Percentiles rank a stretch among this genome's conserved stretches.
Conservation (phyloP, 2,797 vertebrate species). For the Sciurus vulgaris region DNA sequence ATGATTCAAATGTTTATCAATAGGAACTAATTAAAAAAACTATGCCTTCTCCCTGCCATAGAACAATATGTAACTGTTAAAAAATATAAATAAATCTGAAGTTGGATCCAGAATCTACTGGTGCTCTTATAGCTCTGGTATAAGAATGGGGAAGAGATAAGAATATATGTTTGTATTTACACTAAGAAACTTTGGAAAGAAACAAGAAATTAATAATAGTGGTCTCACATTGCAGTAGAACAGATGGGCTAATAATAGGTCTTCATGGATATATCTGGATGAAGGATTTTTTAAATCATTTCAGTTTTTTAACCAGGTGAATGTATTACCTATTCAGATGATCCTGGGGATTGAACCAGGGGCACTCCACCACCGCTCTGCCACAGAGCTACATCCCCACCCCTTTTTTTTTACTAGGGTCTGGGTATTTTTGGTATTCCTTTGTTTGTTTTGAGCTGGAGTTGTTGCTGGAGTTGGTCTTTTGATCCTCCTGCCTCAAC, state of each 20-base stretch:
- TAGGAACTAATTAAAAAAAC: neutral
- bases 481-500: too few relatives aligned
- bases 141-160: neutral
- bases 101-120: neutral
- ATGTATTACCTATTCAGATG: neutral
- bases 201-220: constrained; percentile 8
- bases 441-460: too few relatives aligned
- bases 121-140: neutral
- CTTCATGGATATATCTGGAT: neutral
- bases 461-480: too few relatives aligned
- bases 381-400: too few relatives aligned
- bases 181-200: neutral
- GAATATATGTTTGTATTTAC: neutral
- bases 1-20: neutral
- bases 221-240: neutral
- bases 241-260: neutral
- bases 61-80: neutral
- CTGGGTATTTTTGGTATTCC: too few relatives aligned
- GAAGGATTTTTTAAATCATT: neutral
- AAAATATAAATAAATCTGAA: neutral
- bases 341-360: too few relatives aligned
- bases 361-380: too few relatives aligned
- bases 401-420: too few relatives aligned
- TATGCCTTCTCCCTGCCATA: neutral
- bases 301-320: neutral